These are phyloP conservation scores for Dynastes maya DNA, from an alignment of 2,888 invertebrate species.

Conservation along the genomic window DNA sequence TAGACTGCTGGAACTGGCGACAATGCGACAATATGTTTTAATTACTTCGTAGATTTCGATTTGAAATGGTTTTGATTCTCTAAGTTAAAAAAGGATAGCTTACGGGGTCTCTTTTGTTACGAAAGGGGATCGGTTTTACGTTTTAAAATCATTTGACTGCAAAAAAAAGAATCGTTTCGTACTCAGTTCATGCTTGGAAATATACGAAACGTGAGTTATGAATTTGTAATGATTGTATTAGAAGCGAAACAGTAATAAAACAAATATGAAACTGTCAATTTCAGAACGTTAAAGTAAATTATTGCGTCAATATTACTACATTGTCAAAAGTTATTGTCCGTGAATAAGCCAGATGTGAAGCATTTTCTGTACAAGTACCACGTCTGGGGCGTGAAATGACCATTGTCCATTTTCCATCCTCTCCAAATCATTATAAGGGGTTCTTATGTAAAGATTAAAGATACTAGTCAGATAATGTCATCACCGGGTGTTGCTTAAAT, in stretches of 20 bases:
- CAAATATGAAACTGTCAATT: constrained; percentile 68
- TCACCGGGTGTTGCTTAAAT: not conserved
- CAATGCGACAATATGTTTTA: constrained; percentile 41
- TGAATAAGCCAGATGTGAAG: constrained; percentile 55
- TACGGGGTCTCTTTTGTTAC: not conserved
- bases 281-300: constrained; percentile 59
- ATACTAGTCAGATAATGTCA: not conserved
- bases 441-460: not conserved
- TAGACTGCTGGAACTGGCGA: constrained; percentile 11
- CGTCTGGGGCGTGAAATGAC: constrained; percentile 52
- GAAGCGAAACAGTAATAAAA: constrained; percentile 61
- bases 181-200: not conserved
- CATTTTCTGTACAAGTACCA: constrained; percentile 32
- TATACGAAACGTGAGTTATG: constrained; percentile 57
- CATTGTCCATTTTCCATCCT: constrained; percentile 53
- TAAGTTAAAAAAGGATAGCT: not conserved
- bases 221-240: constrained; percentile 63
- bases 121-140: not conserved
- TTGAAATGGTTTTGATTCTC: constrained; percentile 28
- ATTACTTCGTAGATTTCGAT: constrained; percentile 24
- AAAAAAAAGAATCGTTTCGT: not conserved
- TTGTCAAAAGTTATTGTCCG: constrained; percentile 55
- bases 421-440: constrained; percentile 24
- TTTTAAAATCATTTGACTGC: no score
- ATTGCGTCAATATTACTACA: constrained; percentile 50